Base-by-base conservation (phyloP, 2,797 vertebrate species). In the Cryptoprocta ferox region DNA sequence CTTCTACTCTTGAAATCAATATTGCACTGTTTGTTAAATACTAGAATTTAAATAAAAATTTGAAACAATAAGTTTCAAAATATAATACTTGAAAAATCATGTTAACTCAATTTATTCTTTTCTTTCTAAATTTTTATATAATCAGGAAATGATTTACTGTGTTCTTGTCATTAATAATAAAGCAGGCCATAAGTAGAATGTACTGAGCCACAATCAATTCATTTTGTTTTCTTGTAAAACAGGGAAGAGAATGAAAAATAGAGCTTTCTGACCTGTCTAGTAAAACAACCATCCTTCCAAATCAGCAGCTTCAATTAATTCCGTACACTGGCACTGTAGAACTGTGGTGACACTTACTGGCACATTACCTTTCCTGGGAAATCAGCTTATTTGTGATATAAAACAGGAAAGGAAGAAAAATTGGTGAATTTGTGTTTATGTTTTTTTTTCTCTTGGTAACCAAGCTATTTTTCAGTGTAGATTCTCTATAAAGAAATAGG, bases 281-380 rank as follows among this genome's bases (percentile, higher is more conserved):
- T 96, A 80, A 97, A 97, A 94, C 28, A 95, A 59, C 15, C 59
- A 56, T 66, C 4, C 32, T 95, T 95, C 89, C 76, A 95, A 89
- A 92, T 32, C 18, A 97, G 63, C 59, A 94, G 24, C n/a, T 96
- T 97, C 68, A 90, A 70, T 96, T 98, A 94, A 97, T 98, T 91
- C 80, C 80, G 63, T 26, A 88, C 83, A 70, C 2, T 79, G 66
- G 66, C 12, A 93, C 68, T 94, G 76, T 75, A 79, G 71, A 48
- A 83, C 61, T 91, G 81, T 82, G 61, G 93, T 32, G 18, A 97
- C 89, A 97, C 96, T 97, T 91, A 94, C 63, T 53, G 96, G 56
- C 39, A 79, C 48, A 86, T 94, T 85, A 88, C 83, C 68, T 76
- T 92, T 96, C 96, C 93, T 61, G 78, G 15, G 28, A 89, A 79